Conservation (phyloP, 92 coral and sea anemone species). For the Phenganax marumi region DNA sequence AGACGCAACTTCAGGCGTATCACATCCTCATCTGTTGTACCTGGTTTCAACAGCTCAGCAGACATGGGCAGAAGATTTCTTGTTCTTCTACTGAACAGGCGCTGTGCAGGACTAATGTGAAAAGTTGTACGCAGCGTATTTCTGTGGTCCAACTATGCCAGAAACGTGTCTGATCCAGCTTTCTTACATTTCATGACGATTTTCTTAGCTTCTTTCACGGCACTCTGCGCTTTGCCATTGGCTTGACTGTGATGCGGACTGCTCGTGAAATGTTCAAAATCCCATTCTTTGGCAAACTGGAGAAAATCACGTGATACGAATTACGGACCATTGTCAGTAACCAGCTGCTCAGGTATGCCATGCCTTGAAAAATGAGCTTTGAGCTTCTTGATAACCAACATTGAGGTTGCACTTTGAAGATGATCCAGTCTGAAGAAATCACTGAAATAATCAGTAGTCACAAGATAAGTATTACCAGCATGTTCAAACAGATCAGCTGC, state of each 20-base stretch:
- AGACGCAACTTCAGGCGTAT: not conserved
- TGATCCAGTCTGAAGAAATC: slow-evolving; percentile 39
- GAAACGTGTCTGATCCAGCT: slow-evolving; percentile 56
- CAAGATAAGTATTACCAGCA: slow-evolving; percentile 18
- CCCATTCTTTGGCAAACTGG: slow-evolving; percentile 24
- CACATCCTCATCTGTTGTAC: slow-evolving; percentile 33
- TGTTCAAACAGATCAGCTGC: slow-evolving; percentile 29
- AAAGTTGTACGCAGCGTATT: slow-evolving; percentile 60
- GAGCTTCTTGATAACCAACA: slow-evolving; percentile 36
- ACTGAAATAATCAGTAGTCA: slow-evolving; percentile 45
- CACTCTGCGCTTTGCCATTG: slow-evolving; percentile 53
- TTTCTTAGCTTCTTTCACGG: slow-evolving; percentile 53
- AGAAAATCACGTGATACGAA: slow-evolving; percentile 43
- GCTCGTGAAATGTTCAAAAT: slow-evolving; percentile 13
- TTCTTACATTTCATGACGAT: slow-evolving; percentile 47
- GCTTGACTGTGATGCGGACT: slow-evolving; percentile 37
- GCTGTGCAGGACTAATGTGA: slow-evolving; percentile 56
- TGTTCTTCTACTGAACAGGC: slow-evolving; percentile 56
- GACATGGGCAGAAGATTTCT: slow-evolving; percentile 64
- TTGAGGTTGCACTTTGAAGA: slow-evolving; percentile 22
- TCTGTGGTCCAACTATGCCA: slow-evolving; percentile 59
- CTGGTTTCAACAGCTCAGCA: slow-evolving; percentile 50
- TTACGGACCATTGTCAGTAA: slow-evolving; percentile 60
- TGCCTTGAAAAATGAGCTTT: slow-evolving; percentile 28
- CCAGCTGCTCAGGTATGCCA: slow-evolving; percentile 17